Conservation (phyloP, 1,140 invertebrate genomes). For the Scaptodrosophila lebanonensis region DNA sequence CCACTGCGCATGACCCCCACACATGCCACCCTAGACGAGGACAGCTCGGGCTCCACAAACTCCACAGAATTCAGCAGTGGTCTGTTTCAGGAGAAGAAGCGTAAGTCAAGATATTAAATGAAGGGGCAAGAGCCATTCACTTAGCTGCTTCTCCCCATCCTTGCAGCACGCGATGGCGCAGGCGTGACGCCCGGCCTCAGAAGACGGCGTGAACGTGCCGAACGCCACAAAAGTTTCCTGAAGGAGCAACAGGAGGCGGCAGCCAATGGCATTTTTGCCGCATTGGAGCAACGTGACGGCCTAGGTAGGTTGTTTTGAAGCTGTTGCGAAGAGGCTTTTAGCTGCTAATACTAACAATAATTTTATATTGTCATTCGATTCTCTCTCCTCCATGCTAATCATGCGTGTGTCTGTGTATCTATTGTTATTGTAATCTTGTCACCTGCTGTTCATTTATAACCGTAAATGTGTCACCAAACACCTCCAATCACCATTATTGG, state of each 20-base stretch:
- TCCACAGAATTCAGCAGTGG: conserved; percentile 67
- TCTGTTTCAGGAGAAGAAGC: conserved; percentile 65
- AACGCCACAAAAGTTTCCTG: conserved; percentile 88
- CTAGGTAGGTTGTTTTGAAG: conserved; percentile 52
- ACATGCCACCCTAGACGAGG: conserved; percentile 72
- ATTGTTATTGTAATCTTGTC: conserved; percentile 48
- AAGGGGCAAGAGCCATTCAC: no score
- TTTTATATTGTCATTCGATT: conserved; percentile 28
- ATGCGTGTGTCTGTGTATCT: conserved; percentile 21
- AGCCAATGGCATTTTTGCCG: conserved; percentile 79
- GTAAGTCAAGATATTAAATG: no score
- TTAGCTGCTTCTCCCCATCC: background rate
- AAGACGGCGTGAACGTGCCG: conserved; percentile 85
- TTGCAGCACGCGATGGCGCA: conserved; percentile 65
- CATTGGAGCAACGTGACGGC: conserved; percentile 78
- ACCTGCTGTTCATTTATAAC: conserved; percentile 67
- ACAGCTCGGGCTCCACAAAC: conserved; percentile 76
- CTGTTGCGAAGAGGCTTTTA: background rate
- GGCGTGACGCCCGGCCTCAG: conserved; percentile 87
- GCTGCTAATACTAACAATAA: conserved; percentile 56
- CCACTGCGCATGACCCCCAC: conserved; percentile 61
- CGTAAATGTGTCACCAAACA: no score
- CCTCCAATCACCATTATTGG: conserved; percentile 13
- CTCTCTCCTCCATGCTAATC: conserved; percentile 58
- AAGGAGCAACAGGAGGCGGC: conserved; percentile 86